Conservation (phyloP, 2,888 invertebrate genomes). For the Penaeus monodon region DNA sequence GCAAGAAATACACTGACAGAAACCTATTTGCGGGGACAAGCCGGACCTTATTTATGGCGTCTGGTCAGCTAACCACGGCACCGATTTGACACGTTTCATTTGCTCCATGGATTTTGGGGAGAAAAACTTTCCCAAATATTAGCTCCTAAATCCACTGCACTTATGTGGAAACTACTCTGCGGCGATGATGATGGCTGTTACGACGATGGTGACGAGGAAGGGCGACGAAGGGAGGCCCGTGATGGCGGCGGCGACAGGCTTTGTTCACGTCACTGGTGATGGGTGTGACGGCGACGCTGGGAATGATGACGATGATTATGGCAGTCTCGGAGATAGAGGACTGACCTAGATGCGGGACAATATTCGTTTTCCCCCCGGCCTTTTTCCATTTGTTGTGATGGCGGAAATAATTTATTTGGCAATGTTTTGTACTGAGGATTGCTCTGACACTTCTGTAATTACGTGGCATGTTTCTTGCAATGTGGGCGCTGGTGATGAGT, state of each 20-base stretch:
- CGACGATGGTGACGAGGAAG: not conserved
- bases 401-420: too few relatives aligned
- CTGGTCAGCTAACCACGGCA: slow-evolving; percentile 55
- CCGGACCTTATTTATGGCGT: slow-evolving; percentile 56
- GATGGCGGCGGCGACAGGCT: not conserved
- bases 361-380: too few relatives aligned
- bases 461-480: too few relatives aligned
- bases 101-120: slow-evolving; percentile 47
- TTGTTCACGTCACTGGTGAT: not conserved
- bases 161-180: slow-evolving; percentile 18
- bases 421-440: too few relatives aligned
- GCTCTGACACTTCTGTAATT: too few relatives aligned
- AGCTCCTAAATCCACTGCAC: slow-evolving; percentile 44
- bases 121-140: slow-evolving; percentile 45
- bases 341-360: slow-evolving; percentile 3
- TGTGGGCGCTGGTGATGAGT: too few relatives aligned
- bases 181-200: not conserved
- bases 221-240: not conserved
- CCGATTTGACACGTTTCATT: slow-evolving; percentile 62
- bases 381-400: too few relatives aligned
- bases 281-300: not conserved
- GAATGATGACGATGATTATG: slow-evolving; percentile 12
- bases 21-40: slow-evolving; percentile 62
- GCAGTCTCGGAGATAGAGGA: not conserved
- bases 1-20: slow-evolving; percentile 64